Evolutionary conservation across 2,113 vertebrate genomes (phyloP), one percentile per base, ranked within the genome.

Genomic region (Taxidea taxus): DNA sequence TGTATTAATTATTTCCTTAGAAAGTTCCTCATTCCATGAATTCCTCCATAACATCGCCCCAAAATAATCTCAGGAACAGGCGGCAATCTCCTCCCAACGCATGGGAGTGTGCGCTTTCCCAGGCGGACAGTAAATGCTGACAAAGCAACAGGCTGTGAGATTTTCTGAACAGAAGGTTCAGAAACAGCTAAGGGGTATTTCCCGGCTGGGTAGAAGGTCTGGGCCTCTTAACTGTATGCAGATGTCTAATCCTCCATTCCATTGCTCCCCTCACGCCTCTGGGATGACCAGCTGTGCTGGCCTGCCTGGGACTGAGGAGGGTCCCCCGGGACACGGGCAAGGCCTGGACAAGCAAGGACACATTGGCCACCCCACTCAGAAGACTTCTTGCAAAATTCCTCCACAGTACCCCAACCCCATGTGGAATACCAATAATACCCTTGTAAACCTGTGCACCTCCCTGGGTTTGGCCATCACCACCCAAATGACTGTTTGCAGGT

Each of bases 1-100:
- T 80, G 56, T 56, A 83, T 93, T 74, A 49, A 83, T 90, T 60
- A 90, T 96, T 96, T 98, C 93, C 92, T 95, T 88, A 95, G 75
- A 66, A 93, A 92, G 37, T 39, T 88, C 64, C 51, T 97, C 96
- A 96, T 95, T 93, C 95, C 88, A 37, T 72, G 78, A 82, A 89
- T 90, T 91, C 39, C 75, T 70, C 42, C 2, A 0, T 14, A 87
- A 58, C 27, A 66, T 74, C 77, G 64, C 25, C 66, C 85, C 87
- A 72, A 89, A 87, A 80, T 87, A 87, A 85, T 89, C 62, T 74
- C 39, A 75, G 20, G 11, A 94, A 92, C 91, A 97, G 64, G 88
- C 34, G 58, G 64, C 85, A 70, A 18, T 92, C 80, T 96, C 75
- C 66, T 47, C 89, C 82, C 88, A 39, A 72, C 4, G 8, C 62